Conservation (phyloP, 2,888 invertebrate genomes). For the Ctena decussata region DNA sequence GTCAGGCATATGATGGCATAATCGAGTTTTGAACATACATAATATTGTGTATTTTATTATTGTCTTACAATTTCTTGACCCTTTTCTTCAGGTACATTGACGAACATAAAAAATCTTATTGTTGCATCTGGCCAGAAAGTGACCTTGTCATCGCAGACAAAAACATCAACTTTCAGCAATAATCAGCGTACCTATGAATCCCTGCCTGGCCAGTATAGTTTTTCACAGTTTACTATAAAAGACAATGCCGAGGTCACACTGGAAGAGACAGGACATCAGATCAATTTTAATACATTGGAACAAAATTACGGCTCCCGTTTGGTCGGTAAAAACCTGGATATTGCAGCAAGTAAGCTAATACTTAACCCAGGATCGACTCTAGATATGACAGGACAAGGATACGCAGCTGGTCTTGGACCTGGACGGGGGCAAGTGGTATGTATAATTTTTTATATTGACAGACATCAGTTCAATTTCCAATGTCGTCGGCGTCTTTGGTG, state of each 20-base stretch:
- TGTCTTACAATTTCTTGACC: no score
- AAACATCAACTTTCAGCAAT: constrained; percentile 67
- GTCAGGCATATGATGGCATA: no score
- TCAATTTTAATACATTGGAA: constrained; percentile 70
- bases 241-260: constrained; percentile 71
- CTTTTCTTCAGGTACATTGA: constrained; percentile 27
- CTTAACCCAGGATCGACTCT: constrained; percentile 75
- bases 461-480: no score
- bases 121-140: constrained; percentile 72
- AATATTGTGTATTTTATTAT: no score
- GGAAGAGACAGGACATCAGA: constrained; percentile 58
- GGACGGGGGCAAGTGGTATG: constrained; percentile 73
- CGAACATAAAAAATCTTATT: constrained; percentile 72
- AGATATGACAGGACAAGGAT: constrained; percentile 70
- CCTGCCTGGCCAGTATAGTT: constrained; percentile 72
- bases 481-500: no score
- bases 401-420: constrained; percentile 64
- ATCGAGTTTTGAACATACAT: no score
- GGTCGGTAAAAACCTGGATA: constrained; percentile 63
- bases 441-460: no score
- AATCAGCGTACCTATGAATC: constrained; percentile 63
- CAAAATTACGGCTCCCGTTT: constrained; percentile 71
- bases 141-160: constrained; percentile 69
- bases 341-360: constrained; percentile 69
- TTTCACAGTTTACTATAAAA: constrained; percentile 73